phyloP scores from a whole-genome alignment of 2,888 invertebrate genomes.

The Ernsta delagoae region DNA sequence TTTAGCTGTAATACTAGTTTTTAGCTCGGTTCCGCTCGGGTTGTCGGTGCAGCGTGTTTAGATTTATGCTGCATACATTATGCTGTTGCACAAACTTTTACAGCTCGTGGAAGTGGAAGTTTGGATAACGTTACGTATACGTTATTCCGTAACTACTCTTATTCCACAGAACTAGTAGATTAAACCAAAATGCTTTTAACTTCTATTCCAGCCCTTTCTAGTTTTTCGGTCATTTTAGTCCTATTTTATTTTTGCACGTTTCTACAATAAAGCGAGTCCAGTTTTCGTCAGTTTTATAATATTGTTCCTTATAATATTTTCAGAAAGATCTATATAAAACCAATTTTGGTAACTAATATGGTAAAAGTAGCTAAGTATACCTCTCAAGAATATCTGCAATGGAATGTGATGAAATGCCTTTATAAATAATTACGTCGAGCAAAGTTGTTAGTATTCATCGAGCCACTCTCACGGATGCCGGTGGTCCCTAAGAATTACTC shows the following conservation, averaged over 20 bases:
- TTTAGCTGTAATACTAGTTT: constrained; percentile 29
- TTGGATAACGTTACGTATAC: constrained; percentile 35
- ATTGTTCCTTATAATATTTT: too few relatives aligned
- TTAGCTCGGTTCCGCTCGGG: constrained; percentile 25
- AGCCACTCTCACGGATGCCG: constrained; percentile 56
- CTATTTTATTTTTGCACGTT: background rate
- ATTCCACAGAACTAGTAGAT: constrained; percentile 15
- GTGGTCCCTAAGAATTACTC: constrained; percentile 59
- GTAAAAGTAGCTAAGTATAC: background rate
- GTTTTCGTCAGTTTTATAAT: too few relatives aligned
- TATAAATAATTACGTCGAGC: constrained; percentile 19
- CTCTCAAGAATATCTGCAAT: background rate
- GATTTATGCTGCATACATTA: constrained; percentile 40
- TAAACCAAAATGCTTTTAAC: constrained; percentile 7
- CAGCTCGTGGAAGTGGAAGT: constrained; percentile 29
- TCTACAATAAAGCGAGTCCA: background rate
- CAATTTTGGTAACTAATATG: background rate
- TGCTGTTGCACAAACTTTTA: constrained; percentile 33
- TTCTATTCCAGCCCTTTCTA: background rate
- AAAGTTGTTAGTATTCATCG: constrained; percentile 58
- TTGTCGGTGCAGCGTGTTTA: constrained; percentile 31
- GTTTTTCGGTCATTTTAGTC: background rate
- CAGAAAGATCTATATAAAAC: background rate
- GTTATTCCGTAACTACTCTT: constrained; percentile 24
- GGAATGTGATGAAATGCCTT: constrained; percentile 12